phyloP scores from a whole-genome alignment of 2,797 vertebrate species.

The Anguilla anguilla region DNA sequence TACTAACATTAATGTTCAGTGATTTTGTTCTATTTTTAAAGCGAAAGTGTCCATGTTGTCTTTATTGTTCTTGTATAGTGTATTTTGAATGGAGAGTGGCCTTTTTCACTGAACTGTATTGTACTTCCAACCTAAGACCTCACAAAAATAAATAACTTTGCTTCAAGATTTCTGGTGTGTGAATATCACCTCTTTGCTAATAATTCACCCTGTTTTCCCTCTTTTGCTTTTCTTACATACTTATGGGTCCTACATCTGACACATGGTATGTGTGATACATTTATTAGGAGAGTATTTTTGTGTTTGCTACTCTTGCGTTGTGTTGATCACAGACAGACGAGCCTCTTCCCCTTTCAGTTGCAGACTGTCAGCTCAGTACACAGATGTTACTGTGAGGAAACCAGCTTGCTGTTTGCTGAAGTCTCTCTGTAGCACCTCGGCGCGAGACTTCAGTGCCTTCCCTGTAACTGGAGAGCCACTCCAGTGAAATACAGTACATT shows the following conservation, averaged over 20 bases:
- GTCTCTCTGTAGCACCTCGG: slow-evolving; percentile 9
- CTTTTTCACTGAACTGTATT: slow-evolving; percentile 15
- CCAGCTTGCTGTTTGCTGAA: slow-evolving; percentile 13
- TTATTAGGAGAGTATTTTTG: neutral
- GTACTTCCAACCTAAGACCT: neutral
- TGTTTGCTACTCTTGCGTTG: slow-evolving; percentile 2
- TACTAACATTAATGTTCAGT: slow-evolving; percentile 1
- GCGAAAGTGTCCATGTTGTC: neutral
- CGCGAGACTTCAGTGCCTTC: neutral
- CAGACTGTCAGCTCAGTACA: slow-evolving; percentile 24
- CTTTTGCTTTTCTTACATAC: neutral
- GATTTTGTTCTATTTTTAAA: neutral
- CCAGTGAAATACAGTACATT: slow-evolving; percentile 16
- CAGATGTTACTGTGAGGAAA: slow-evolving; percentile 21
- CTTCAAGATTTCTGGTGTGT: neutral
- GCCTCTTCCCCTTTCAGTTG: neutral
- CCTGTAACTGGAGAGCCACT: slow-evolving; percentile 4
- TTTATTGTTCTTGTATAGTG: slow-evolving; percentile 7
- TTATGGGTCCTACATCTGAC: neutral
- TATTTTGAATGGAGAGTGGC: slow-evolving; percentile 3
- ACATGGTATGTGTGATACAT: neutral
- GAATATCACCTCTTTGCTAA: neutral
- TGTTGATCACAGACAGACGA: slow-evolving; percentile 5
- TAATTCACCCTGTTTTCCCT: neutral
- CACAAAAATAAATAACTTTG: slow-evolving; percentile 9